Evolutionary conservation across 2,797 vertebrate genomes (phyloP).

Genomic region (Cephalopachus bancanus): DNA sequence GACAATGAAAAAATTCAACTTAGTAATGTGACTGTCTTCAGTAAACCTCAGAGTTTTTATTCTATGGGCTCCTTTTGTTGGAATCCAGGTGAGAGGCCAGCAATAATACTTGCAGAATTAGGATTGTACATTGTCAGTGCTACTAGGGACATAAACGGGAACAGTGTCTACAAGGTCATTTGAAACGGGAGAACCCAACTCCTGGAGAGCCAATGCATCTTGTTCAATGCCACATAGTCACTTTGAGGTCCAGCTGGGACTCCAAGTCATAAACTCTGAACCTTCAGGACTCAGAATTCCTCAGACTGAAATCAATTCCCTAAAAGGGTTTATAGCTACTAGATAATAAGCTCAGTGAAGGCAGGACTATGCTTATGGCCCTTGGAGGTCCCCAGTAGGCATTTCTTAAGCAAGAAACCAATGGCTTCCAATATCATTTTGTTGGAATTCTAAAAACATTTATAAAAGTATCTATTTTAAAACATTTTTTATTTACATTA

Average conservation of each 20-base stretch:
- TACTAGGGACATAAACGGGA: not conserved
- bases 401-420: slow-evolving; percentile 30
- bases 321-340: not conserved
- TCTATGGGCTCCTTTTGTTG: not conserved
- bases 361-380: accelerated
- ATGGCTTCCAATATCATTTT: not conserved
- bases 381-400: not conserved
- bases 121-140: not conserved
- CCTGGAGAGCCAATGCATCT: not conserved
- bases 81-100: not conserved
- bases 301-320: not conserved
- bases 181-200: not conserved
- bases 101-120: not conserved
- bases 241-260: not conserved
- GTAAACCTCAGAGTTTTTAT: not conserved
- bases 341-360: not conserved
- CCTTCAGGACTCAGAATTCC: not conserved
- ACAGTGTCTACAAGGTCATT: not conserved
- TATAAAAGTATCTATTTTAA: slow-evolving; percentile 50
- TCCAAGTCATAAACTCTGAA: not conserved
- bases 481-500: slow-evolving; percentile 74
- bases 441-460: not conserved
- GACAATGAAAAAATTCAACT: slow-evolving; percentile 1
- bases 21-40: not conserved
- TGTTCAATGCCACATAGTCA: not conserved